A percentile compares a stretch with the other conserved stretches of the same genome.
Conservation (phyloP, 2,888 invertebrate species). For the Ecliptopera silaceata region DNA sequence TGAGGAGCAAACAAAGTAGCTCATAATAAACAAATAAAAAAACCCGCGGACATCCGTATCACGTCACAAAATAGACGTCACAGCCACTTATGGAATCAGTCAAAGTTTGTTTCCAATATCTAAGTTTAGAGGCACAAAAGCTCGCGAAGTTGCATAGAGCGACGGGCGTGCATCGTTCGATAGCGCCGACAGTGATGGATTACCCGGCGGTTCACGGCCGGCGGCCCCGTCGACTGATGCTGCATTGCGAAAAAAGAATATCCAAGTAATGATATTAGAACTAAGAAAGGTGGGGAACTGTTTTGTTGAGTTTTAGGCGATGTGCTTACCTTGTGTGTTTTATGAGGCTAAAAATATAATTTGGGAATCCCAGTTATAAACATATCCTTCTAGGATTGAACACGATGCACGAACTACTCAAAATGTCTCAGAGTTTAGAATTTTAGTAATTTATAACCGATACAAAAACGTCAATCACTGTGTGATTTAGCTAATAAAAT, state of each 20-base stretch:
- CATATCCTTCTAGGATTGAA: too few species aligned
- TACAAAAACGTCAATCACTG: too few species aligned
- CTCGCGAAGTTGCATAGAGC: conserved; percentile 37
- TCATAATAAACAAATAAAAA: conserved; percentile 4
- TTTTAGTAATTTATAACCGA: too few species aligned
- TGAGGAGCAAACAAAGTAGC: too few species aligned
- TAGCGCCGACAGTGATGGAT: conserved; percentile 76
- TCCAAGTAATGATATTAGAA: conserved; percentile 20
- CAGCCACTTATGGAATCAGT: conserved; percentile 66
- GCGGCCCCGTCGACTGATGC: conserved; percentile 42
- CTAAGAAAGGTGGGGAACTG: conserved; percentile 1
- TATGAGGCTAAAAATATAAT: too few species aligned
- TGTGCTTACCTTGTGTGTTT: too few species aligned
- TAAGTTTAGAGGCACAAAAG: conserved; percentile 35
- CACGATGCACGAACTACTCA: too few species aligned
- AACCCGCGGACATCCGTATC: conserved; percentile 41
- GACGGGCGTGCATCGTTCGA: conserved; percentile 70
- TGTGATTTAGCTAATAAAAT: too few species aligned
- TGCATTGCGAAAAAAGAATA: conserved; percentile 38
- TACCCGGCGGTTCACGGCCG: conserved; percentile 75
- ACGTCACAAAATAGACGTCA: conserved; percentile 52
- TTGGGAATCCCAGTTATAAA: too few species aligned
- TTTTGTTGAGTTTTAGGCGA: too few species aligned
- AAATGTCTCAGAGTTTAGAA: too few species aligned
- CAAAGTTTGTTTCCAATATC: conserved; percentile 72